Evolutionary conservation across 2,888 invertebrate genomes (phyloP).

Genomic region (Limnephilus auricula): DNA sequence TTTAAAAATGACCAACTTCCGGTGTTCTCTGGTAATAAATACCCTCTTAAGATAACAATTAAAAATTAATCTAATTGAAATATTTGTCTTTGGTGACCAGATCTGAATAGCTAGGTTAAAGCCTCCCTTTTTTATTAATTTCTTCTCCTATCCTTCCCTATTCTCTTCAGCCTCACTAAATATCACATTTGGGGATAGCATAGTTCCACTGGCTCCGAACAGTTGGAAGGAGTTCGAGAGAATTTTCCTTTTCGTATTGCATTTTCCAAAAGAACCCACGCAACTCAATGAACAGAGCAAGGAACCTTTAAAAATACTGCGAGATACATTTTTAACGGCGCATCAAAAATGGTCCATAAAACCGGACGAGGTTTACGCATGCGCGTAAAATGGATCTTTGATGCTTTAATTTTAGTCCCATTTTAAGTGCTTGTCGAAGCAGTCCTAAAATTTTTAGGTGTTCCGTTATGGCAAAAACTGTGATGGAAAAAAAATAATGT

Average conservation of each 20-base stretch:
- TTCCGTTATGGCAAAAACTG: not conserved
- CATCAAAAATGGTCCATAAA: constrained; percentile 33
- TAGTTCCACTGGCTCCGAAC: too few species aligned
- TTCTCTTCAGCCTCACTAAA: too few species aligned
- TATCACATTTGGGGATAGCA: too few species aligned
- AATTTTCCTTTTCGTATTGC: not conserved
- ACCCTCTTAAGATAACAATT: too few species aligned
- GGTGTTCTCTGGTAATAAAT: too few species aligned
- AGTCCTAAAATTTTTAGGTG: not conserved
- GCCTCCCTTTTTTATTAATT: too few species aligned
- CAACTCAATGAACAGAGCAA: not conserved
- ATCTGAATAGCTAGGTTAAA: too few species aligned
- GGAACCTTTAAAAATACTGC: not conserved
- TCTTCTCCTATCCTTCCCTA: too few species aligned
- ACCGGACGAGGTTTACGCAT: not conserved
- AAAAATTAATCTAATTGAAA: too few species aligned
- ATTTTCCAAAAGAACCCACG: not conserved
- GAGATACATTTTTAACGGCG: constrained; percentile 26
- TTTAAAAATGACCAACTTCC: too few species aligned
- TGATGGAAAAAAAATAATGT: not conserved
- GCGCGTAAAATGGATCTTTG: not conserved
- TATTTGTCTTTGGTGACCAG: too few species aligned
- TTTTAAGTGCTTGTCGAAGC: constrained; percentile 21
- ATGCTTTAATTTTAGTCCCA: not conserved
- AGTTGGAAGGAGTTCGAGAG: too few species aligned